Evolutionary conservation across 2,113 vertebrate genomes (phyloP).

Genomic region (Lophochroa leadbeateri): DNA sequence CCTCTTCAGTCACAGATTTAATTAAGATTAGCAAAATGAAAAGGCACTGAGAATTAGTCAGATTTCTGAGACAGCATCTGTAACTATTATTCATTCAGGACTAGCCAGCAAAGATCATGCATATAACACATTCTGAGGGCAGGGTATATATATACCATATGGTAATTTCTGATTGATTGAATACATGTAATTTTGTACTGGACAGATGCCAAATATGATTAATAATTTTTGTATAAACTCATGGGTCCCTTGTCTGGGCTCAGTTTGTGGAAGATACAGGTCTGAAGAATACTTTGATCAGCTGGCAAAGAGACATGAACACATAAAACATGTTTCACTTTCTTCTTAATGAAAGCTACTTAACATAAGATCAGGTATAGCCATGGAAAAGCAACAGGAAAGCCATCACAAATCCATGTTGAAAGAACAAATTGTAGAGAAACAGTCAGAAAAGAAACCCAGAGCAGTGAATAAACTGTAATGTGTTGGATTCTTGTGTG

Average conservation of each 20-base stretch:
- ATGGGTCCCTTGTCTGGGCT: background rate
- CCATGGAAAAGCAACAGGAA: background rate
- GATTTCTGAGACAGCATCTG: slow-evolving; percentile 19
- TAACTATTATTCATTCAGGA: slow-evolving; percentile 27
- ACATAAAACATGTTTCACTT: background rate
- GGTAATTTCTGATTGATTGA: background rate
- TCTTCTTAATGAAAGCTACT: background rate
- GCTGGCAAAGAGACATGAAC: background rate
- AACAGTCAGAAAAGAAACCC: background rate
- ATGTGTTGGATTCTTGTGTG: background rate
- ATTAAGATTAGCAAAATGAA: slow-evolving; percentile 73
- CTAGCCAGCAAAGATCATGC: background rate
- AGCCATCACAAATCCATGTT: background rate
- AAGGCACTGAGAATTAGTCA: slow-evolving; percentile 23
- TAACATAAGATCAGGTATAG: background rate
- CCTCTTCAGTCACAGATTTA: slow-evolving; percentile 66
- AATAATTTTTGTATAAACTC: background rate
- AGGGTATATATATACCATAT: background rate
- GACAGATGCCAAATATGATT: background rate
- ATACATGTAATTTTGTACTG: background rate
- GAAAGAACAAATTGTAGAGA: background rate
- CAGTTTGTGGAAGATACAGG: rapidly evolving
- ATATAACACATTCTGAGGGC: background rate
- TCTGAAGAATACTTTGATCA: background rate
- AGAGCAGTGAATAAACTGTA: background rate